Conservation (phyloP, 2,113 vertebrate genomes). For the Bagarius yarrelli region DNA sequence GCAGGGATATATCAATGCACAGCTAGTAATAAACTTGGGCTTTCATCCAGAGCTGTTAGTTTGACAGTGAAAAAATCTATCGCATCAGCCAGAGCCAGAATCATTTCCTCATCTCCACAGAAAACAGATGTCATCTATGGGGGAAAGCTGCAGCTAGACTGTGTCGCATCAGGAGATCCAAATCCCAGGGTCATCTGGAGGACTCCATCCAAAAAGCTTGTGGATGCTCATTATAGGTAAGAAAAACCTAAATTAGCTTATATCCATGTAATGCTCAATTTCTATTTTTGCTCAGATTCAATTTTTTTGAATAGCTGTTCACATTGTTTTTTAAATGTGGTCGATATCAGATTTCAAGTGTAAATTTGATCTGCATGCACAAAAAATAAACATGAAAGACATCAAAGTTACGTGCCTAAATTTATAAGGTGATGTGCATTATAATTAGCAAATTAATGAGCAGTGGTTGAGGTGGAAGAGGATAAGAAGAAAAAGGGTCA, state of each 20-base stretch:
- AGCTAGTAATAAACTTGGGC: slow-evolving; percentile 76
- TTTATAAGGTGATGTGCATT: too few relatives aligned
- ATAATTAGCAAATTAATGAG: too few relatives aligned
- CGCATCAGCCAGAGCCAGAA: slow-evolving; percentile 72
- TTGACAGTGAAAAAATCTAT: slow-evolving; percentile 67
- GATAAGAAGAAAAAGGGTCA: too few relatives aligned
- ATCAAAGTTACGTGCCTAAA: too few relatives aligned
- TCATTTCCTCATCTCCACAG: slow-evolving; percentile 75
- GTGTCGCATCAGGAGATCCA: slow-evolving; percentile 82
- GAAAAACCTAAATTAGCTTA: slow-evolving; percentile 3
- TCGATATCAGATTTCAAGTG: too few relatives aligned
- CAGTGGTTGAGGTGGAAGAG: too few relatives aligned
- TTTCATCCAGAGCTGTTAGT: slow-evolving; percentile 71
- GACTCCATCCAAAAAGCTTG: slow-evolving; percentile 82
- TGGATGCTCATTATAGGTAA: slow-evolving; percentile 86
- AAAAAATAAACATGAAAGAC: too few relatives aligned
- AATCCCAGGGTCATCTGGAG: slow-evolving; percentile 86
- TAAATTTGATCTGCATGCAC: too few relatives aligned
- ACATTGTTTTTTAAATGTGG: too few relatives aligned
- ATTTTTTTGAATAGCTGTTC: too few relatives aligned
- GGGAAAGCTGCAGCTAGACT: slow-evolving; percentile 76
- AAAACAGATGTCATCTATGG: slow-evolving; percentile 81
- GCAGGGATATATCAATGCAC: slow-evolving; percentile 81
- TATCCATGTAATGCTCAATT: not conserved
- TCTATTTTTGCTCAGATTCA: not conserved